phyloP scores from a whole-genome alignment of 2,888 invertebrate genomes.

The Auanema freiburgensis region DNA sequence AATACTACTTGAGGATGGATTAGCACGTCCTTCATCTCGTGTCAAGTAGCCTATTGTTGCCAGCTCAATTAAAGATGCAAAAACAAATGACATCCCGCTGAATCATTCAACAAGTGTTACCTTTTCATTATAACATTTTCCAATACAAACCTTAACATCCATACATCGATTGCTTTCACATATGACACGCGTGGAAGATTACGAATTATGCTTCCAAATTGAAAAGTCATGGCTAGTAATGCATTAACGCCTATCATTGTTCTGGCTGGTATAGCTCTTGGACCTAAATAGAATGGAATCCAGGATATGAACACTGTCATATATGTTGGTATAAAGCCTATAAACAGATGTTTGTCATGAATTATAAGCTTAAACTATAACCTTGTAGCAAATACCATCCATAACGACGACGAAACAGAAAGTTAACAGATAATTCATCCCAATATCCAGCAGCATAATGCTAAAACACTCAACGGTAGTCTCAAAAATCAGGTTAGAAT shows the following conservation, averaged over 20 bases:
- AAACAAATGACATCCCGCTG: slow-evolving; percentile 63
- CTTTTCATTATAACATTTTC: not conserved
- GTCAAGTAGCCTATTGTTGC: slow-evolving; percentile 60
- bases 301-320: slow-evolving; percentile 64
- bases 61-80: slow-evolving; percentile 61
- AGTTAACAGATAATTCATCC: slow-evolving; percentile 63
- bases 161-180: slow-evolving; percentile 59
- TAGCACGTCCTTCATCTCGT: slow-evolving; percentile 46
- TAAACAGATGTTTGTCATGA: slow-evolving; percentile 7
- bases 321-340: slow-evolving; percentile 63
- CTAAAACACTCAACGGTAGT: slow-evolving; percentile 26
- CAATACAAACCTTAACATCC: slow-evolving; percentile 51
- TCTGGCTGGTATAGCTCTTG: slow-evolving; percentile 60
- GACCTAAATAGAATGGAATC: slow-evolving; percentile 63
- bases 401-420: slow-evolving; percentile 60
- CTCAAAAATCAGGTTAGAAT: not conserved
- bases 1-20: slow-evolving; percentile 27
- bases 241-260: slow-evolving; percentile 64
- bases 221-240: slow-evolving; percentile 63
- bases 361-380: not conserved
- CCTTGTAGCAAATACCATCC: slow-evolving; percentile 64
- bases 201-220: slow-evolving; percentile 63
- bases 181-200: slow-evolving; percentile 62
- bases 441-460: slow-evolving; percentile 62
- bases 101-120: slow-evolving; percentile 18